Evolutionary conservation across 2,113 vertebrate genomes (phyloP), one percentile per base, ranked within the genome.

Genomic region (Festucalex cinctus): DNA sequence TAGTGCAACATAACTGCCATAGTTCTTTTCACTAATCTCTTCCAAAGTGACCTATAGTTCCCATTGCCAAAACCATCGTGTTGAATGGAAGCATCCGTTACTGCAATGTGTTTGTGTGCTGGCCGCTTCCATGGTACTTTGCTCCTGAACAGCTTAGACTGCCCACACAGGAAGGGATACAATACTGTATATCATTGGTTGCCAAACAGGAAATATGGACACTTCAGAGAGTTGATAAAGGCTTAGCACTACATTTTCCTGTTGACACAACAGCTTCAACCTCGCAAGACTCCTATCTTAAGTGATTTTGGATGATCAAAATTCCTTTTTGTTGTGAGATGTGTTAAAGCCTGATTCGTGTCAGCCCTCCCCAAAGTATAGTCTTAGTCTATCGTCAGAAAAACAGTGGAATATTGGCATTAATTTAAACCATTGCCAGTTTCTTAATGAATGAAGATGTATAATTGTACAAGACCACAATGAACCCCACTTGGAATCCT

Each of bases 21-120:
- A 64, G 56, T 68, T 24, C 3, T 32, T 53, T 61, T 65, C 14
- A n/a, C 2, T 49, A 68, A 76, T 74, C 62, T 51, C 9, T 80
- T 49, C 39, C 64, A 43, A 65, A 74, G 58, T 70, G 69, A 1
- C 66, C 68, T 70, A 70, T 35, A 68, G 2, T 63, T 65, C 69
- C 68, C 54, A 48, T 0, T 37, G 66, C 51, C 49, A 39, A 14
- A 58, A 74, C 65, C 46, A 61, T 71, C 41, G 51, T 68, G 36
- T 70, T 79, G 58, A 82, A 74, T 81, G 65, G 69, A 69, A 66
- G 57, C 10, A 69, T 68, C 62, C 54, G 64, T 59, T 26, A 13
- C 57, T 58, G 36, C 28, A 49, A 51, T 46, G 70, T 58, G 48
- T 64, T 71, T 67, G 65, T 79, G 62, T 65, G 57, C 54, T 53